phyloP scores from a whole-genome alignment of 2,113 vertebrate species.

The Tetraodon nigroviridis region DNA sequence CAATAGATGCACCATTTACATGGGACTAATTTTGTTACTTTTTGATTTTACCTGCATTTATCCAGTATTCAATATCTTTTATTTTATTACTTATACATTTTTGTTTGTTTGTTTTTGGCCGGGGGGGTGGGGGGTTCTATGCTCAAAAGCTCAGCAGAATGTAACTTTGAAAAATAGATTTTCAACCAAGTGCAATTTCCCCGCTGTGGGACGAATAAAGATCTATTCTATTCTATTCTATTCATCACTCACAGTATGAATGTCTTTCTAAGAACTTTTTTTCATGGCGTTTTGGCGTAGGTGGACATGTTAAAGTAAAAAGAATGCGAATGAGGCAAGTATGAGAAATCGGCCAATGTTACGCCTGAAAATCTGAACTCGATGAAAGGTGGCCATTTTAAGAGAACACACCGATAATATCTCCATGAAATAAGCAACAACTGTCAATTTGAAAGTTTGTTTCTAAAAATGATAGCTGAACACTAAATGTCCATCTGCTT shows the following conservation, averaged over 20 bases:
- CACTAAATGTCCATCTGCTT: slow-evolving; percentile 26
- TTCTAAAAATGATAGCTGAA: slow-evolving; percentile 22
- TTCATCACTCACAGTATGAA: slow-evolving; percentile 10
- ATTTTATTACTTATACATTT: too few relatives aligned
- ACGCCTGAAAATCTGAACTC: background rate
- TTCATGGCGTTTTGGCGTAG: slow-evolving; percentile 36
- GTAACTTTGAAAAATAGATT: background rate
- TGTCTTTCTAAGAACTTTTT: slow-evolving; percentile 31
- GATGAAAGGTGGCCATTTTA: background rate
- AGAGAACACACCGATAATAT: background rate
- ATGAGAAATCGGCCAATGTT: slow-evolving; percentile 10
- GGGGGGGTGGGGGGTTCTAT: too few relatives aligned
- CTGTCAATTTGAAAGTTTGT: slow-evolving; percentile 29
- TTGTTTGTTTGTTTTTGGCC: too few relatives aligned
- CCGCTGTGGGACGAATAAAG: too few relatives aligned
- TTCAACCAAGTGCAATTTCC: too few relatives aligned
- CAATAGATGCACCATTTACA: too few relatives aligned
- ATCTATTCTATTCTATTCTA: too few relatives aligned
- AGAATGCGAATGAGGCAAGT: background rate
- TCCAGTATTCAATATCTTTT: too few relatives aligned
- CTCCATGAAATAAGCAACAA: slow-evolving; percentile 7
- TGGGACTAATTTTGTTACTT: too few relatives aligned
- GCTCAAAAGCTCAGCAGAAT: too few relatives aligned
- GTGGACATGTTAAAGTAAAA: slow-evolving; percentile 24
- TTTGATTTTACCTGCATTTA: too few relatives aligned